phyloP scores from a whole-genome alignment of 2,113 vertebrate genomes.

The Paracanthobrama guichenoti region DNA sequence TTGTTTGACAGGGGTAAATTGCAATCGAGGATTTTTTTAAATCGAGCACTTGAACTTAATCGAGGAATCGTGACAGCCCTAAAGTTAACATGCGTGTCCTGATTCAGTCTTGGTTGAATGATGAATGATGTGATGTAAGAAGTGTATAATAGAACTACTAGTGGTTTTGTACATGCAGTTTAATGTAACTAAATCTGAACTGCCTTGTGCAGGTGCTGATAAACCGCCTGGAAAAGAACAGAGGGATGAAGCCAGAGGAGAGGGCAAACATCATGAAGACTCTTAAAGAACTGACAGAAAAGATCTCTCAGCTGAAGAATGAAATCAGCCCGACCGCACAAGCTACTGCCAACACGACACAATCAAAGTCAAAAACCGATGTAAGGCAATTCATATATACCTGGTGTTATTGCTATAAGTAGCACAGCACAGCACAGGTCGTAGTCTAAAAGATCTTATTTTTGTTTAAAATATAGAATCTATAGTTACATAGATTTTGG shows the following conservation, averaged over 20 bases:
- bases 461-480: no score
- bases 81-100: background rate
- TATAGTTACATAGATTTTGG: background rate
- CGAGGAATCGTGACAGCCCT: no score
- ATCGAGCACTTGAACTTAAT: no score
- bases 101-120: background rate
- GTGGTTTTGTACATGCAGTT: background rate
- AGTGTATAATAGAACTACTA: background rate
- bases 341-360: constrained; percentile 73
- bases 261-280: constrained; percentile 96
- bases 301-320: constrained; percentile 92
- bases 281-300: constrained; percentile 91
- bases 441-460: background rate
- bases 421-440: background rate
- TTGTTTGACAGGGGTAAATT: no score
- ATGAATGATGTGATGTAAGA: background rate
- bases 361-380: constrained; percentile 90
- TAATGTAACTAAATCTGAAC: background rate
- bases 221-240: constrained; percentile 93
- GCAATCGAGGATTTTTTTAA: no score
- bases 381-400: constrained; percentile 67
- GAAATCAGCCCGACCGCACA: constrained; percentile 82
- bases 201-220: constrained; percentile 84
- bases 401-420: background rate
- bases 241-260: constrained; percentile 93